Evolutionary conservation across 2,113 vertebrate species (phyloP).

Genomic region (Solenodon paradoxus): DNA sequence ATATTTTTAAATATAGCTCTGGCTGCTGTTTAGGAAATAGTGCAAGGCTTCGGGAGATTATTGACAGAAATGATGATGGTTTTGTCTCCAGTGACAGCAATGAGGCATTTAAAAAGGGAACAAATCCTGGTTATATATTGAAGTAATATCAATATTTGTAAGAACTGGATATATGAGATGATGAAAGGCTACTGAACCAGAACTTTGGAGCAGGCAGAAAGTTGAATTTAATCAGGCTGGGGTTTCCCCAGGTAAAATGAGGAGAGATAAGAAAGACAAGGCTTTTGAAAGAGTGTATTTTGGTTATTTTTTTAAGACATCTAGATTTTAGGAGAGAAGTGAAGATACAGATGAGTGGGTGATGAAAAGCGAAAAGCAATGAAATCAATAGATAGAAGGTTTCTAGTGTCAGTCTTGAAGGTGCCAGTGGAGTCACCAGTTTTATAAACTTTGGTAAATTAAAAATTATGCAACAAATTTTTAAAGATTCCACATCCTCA

Average conservation of each 20-base stretch:
- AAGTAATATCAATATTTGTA: neutral
- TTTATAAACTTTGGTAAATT: neutral
- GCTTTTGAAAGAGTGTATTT: neutral
- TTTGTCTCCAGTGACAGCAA: neutral
- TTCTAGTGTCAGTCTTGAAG: neutral
- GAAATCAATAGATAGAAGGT: neutral
- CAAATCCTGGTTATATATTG: neutral
- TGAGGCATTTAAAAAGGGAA: neutral
- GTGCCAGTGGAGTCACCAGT: neutral
- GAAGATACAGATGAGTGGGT: neutral
- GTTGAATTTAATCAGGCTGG: neutral
- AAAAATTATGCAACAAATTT: neutral
- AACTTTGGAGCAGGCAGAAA: neutral
- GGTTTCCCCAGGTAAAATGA: neutral
- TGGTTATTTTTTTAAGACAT: too few relatives aligned
- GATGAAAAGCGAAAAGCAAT: neutral
- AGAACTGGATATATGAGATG: neutral
- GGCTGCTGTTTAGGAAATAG: neutral
- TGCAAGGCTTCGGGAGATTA: too few relatives aligned
- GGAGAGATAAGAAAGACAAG: neutral
- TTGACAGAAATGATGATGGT: neutral
- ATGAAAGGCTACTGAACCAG: neutral
- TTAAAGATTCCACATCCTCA: neutral
- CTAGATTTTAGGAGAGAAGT: neutral
- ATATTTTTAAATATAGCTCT: neutral